Base-by-base conservation (phyloP, 2,888 invertebrate species). In the Rhamnusium bicolor region DNA sequence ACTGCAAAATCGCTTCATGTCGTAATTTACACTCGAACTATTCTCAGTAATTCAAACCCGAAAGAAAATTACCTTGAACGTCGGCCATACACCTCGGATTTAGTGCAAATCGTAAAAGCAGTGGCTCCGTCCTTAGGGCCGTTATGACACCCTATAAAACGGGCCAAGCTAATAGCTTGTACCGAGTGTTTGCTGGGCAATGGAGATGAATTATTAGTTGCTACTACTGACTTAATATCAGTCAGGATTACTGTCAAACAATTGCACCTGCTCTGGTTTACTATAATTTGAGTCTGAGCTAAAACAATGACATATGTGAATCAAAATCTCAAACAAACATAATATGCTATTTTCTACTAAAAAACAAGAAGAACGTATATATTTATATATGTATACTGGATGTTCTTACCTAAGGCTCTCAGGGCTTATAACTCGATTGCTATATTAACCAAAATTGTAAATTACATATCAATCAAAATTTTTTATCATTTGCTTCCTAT, bases 11-110 rank as follows among this genome's bases (percentile, higher is more conserved):
- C 82, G 80, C 82, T 81, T 79, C 79, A 77, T 79, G 84, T 82
- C 84, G 85, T 85, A 85, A 85, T 84, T 86, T 79, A 85, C 86
- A 86, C 84, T 85, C 82, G 84, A 85, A 82, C 83, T 85, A 81
- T 85, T 86, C 84, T 78, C 80, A 77, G 85, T 85, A 85, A 86
- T 86, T 86, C 84, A 81, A 82, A 81, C 80, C 75, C 79, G 80
- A 83, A 82, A 83, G 85, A 85, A 85, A 85, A 85, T 85, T 85
- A 85, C 85, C 84, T 84, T 82, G 80, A 83, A 81, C 79, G 82
- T 77, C 79, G 82, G 79, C 79, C 82, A 77, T 83, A 81, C 83
- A 82, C 82, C 81, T 81, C 80, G 81, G 82, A 84, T 84, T 85
- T 84, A 65, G 84, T 83, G 81, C 82, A 73, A 81, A 84, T 83